phyloP scores from a whole-genome alignment of 1,140 invertebrate genomes.

The Drosophila punjabiensis region DNA sequence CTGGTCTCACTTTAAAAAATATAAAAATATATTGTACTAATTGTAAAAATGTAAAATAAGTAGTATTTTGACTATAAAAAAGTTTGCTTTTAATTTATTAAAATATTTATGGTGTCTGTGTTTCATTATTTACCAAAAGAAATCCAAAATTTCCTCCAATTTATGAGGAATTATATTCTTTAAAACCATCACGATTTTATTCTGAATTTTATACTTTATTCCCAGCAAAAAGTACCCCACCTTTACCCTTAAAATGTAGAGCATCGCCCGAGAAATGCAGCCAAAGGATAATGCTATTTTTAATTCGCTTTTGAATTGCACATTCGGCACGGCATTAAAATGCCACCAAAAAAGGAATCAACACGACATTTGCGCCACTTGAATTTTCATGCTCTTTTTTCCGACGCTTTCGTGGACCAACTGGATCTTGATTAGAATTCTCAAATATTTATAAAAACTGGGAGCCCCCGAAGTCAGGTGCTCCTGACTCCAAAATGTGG shows the following conservation, averaged over 20 bases:
- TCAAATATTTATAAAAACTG: slow-evolving; percentile 83
- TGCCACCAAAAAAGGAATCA: slow-evolving; percentile 81
- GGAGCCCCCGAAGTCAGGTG: slow-evolving; percentile 29
- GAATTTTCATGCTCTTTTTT: slow-evolving; percentile 15
- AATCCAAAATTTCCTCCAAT: not conserved
- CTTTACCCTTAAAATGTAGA: slow-evolving; percentile 7
- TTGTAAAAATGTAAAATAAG: not conserved
- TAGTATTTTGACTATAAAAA: not conserved
- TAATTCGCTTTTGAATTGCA: slow-evolving; percentile 76
- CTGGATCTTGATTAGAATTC: slow-evolving; percentile 83
- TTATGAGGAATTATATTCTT: not conserved
- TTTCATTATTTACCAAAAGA: not conserved
- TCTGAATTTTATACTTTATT: too few species aligned
- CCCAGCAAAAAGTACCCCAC: too few species aligned
- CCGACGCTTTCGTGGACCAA: slow-evolving; percentile 28
- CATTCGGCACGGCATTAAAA: slow-evolving; percentile 78
- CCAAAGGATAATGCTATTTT: slow-evolving; percentile 30
- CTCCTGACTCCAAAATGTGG: slow-evolving; percentile 6
- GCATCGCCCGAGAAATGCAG: slow-evolving; percentile 1
- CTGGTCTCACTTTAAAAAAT: too few species aligned
- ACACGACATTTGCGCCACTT: slow-evolving; percentile 77
- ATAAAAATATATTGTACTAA: too few species aligned
- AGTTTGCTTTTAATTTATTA: not conserved
- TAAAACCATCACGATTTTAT: too few species aligned
- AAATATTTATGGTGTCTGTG: not conserved